Conservation (phyloP, 1,140 invertebrate species). For the Andricus grossulariae region DNA sequence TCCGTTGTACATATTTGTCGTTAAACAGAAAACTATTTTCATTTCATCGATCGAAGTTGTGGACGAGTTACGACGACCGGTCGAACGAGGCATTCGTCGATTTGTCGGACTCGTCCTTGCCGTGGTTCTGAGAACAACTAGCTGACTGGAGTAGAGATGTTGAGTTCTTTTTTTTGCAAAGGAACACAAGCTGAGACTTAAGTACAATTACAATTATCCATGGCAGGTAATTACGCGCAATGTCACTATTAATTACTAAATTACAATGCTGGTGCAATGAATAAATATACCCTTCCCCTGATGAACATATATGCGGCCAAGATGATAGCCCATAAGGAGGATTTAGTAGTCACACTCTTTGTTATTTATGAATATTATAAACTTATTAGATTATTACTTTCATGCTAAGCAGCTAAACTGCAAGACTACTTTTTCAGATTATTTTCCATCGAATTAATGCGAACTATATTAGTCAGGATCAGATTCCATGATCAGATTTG, state of each 20-base stretch:
- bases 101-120: conserved; percentile 59
- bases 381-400: conserved; percentile 20
- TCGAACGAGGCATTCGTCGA: conserved; percentile 46
- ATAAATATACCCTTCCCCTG: conserved; percentile 17
- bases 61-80: conserved; percentile 44
- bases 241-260: conserved; percentile 73
- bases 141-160: conserved; percentile 41
- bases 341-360: neutral
- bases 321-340: neutral
- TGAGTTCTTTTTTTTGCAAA: conserved; percentile 44
- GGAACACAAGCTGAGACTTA: conserved; percentile 53
- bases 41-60: conserved; percentile 53
- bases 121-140: conserved; percentile 61
- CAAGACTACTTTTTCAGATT: conserved; percentile 3
- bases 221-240: conserved; percentile 67
- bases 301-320: conserved; percentile 3
- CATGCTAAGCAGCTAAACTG: conserved; percentile 4
- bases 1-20: conserved; percentile 14
- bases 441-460: neutral
- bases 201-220: conserved; percentile 68
- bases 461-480: neutral
- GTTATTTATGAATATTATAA: conserved; percentile 9
- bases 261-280: conserved; percentile 52
- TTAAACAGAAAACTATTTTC: conserved; percentile 48
- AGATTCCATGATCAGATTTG: neutral